These are phyloP conservation scores for Indicator maculatus DNA, from an alignment of 2,113 vertebrate species.

Conservation along the genomic window DNA sequence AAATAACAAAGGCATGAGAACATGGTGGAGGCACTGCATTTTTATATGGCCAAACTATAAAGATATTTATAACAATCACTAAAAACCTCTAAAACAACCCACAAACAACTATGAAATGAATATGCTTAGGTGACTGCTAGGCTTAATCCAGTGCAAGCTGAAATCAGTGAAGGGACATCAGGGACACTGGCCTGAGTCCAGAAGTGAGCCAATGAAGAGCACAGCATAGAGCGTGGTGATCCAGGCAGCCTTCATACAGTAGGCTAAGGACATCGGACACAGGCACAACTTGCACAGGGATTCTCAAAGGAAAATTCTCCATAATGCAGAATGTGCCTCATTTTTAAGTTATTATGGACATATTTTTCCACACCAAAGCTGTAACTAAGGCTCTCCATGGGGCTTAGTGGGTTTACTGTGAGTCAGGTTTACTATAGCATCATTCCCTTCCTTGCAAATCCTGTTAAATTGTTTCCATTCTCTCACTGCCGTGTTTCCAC, in stretches of 20 bases:
- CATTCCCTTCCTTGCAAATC: background rate
- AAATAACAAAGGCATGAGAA: slow-evolving; percentile 10
- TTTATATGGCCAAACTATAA: slow-evolving; percentile 16
- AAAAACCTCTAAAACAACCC: slow-evolving; percentile 20
- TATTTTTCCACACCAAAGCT: background rate
- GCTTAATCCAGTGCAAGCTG: background rate
- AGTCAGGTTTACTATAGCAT: background rate
- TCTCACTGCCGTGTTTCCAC: background rate
- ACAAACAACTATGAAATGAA: slow-evolving; percentile 37
- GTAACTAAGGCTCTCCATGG: background rate
- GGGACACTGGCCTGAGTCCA: background rate
- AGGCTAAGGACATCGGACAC: background rate
- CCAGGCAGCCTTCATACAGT: background rate
- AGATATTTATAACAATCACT: slow-evolving; percentile 19
- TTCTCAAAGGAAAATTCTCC: background rate
- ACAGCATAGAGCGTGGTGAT: background rate
- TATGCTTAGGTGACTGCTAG: slow-evolving; percentile 8
- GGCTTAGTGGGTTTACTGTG: background rate
- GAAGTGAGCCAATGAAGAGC: background rate
- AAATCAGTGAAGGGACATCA: slow-evolving; percentile 21
- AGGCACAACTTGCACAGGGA: background rate
- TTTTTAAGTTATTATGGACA: background rate
- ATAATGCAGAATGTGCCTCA: background rate
- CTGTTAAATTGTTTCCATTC: slow-evolving; percentile 24
- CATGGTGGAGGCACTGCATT: background rate